These are phyloP conservation scores for Heliocidaris erythrogramma DNA, from an alignment of 35 echinoderm and acorn worm species.

Conservation along the genomic window DNA sequence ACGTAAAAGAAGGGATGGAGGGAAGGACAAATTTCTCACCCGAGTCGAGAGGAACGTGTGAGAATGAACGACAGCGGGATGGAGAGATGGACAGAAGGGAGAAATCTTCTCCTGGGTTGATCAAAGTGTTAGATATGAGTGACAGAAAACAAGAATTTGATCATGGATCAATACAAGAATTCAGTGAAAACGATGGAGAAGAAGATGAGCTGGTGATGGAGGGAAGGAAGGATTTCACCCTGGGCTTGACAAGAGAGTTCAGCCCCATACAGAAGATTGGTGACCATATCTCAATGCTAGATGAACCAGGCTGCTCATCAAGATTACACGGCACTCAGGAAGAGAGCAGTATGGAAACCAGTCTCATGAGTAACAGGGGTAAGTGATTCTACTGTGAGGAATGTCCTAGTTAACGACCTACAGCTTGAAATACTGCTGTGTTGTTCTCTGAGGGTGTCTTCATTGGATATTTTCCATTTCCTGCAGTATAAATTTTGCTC, in stretches of 20 bases:
- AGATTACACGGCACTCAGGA: slow-evolving; percentile 15
- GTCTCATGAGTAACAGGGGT: slow-evolving; percentile 14
- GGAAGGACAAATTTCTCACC: neutral
- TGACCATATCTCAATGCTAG: slow-evolving; percentile 7
- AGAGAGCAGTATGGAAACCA: slow-evolving; percentile 40
- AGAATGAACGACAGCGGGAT: neutral
- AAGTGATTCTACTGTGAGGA: too few relatives aligned
- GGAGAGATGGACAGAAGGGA: neutral
- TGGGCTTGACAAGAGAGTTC: slow-evolving; percentile 29
- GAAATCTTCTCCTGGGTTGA: neutral
- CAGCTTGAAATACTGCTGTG: too few relatives aligned
- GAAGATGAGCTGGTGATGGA: neutral
- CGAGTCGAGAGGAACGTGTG: neutral
- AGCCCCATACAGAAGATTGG: slow-evolving; percentile 40
- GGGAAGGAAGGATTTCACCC: slow-evolving; percentile 12
- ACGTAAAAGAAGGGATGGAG: slow-evolving; percentile 5
- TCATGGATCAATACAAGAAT: neutral
- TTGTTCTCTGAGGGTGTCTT: too few relatives aligned
- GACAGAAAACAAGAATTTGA: neutral
- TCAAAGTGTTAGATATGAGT: neutral
- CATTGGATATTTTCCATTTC: too few relatives aligned
- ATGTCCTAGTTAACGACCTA: too few relatives aligned
- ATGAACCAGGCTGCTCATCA: slow-evolving; percentile 26
- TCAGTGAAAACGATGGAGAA: neutral
- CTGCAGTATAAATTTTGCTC: too few relatives aligned